Evolutionary conservation across 2,888 invertebrate genomes (phyloP), one percentile per base, ranked within the genome.

Genomic region (Polydrusus cervinus): DNA sequence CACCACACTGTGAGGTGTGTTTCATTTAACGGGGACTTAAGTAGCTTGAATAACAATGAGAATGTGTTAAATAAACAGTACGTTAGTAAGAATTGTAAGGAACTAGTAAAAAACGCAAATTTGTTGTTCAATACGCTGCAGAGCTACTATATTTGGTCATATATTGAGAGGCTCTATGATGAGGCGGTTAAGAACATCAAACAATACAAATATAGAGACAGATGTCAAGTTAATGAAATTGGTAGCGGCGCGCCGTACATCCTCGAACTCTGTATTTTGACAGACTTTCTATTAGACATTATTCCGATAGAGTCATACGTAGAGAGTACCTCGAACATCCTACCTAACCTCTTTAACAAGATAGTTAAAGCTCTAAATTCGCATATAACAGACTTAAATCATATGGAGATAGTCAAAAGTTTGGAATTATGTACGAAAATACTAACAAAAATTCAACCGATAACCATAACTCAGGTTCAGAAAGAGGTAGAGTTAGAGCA

Each of bases 131-230:
- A 93, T 69, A 93, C 95, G 0, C 89, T 96, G 77, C 95, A 96
- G 83, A 93, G 94, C n/a, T 92, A 92, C 72, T 96, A 95, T 83
- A 92, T 96, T 71, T 97, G 97, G 96, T 91, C 92, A 78, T 95
- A 93, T 83, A 91, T 94, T 79, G 92, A 92, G 30, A 89, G 89
- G 78, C 86, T 93, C 76, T 92, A 91, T 81, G 90, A 91, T 71
- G 90, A 90, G 60, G 82, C 87, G 11, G 79, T 85, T 13, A 78
- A 53, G 16, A 83, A 79, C 77, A 79, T 85, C 68, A 83, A 85
- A 77, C 83, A 81, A 72, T 83, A 80, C 72, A 82, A 82, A 47
- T 83, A 82, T 67, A 83, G 85, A 49, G 84, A 85, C 66, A 80
- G 83, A 60, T 82, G 84, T 80, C 75, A 83, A 74, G 79, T 84